phyloP scores from a whole-genome alignment of 2,113 vertebrate genomes.

The Lagenorhynchus albirostris region DNA sequence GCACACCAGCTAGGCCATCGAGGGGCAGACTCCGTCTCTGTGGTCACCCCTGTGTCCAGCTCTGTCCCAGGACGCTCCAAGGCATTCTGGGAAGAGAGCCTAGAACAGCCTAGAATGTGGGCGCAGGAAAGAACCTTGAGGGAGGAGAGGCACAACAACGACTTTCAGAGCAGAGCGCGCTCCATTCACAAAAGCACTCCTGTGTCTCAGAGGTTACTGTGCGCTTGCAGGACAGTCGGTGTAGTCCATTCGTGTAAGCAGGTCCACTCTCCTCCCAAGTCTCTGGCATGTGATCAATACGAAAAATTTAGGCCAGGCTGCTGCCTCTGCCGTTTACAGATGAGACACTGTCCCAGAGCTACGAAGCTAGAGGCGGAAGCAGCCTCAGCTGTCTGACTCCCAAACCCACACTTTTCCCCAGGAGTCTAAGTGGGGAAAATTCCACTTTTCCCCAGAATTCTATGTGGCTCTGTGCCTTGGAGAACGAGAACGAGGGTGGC shows the following conservation, averaged over 20 bases:
- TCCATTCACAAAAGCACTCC: neutral
- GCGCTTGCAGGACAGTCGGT: fast-evolving
- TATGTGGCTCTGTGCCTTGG: fast-evolving
- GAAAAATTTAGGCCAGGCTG: neutral
- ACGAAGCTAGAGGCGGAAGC: too few relatives aligned
- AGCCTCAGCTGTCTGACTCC: neutral
- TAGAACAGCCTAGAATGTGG: neutral
- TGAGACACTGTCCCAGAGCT: neutral
- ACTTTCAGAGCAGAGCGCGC: fast-evolving
- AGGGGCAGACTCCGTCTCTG: neutral
- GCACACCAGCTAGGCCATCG: neutral
- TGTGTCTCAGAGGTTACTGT: neutral
- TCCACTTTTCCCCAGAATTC: neutral
- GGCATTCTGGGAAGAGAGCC: neutral
- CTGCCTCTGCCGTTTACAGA: neutral
- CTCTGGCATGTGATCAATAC: fast-evolving
- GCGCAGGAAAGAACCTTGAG: neutral
- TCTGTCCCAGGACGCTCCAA: neutral
- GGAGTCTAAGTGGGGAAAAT: too few relatives aligned
- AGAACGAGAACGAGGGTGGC: too few relatives aligned
- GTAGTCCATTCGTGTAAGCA: fast-evolving
- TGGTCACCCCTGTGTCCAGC: neutral
- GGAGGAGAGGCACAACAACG: fast-evolving
- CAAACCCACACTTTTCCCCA: too few relatives aligned
- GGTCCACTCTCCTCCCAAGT: fast-evolving